These are phyloP conservation scores for Hippocampus guttulatus DNA, from an alignment of 2,113 vertebrate genomes.

Conservation along the genomic window DNA sequence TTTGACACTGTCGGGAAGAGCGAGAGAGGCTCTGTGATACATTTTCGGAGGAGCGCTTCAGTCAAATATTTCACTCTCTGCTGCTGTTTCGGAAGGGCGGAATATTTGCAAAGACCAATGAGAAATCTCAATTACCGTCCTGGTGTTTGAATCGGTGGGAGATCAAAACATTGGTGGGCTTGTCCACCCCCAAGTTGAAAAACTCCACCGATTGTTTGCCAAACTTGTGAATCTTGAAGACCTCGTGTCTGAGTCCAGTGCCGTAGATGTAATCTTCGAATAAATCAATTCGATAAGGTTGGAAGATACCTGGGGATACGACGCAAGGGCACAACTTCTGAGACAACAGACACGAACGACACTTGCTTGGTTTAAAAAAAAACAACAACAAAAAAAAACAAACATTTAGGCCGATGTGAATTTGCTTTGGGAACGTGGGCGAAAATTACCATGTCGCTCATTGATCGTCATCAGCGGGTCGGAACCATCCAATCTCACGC, in stretches of 20 bases:
- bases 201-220: conserved; percentile 81
- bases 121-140: conserved; percentile 71
- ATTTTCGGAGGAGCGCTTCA: not conserved
- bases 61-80: conserved; percentile 31
- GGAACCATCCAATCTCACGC: conserved; percentile 88
- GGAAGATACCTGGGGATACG: conserved; percentile 79
- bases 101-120: conserved; percentile 9
- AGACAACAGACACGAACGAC: not conserved
- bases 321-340: conserved; percentile 5
- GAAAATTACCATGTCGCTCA: conserved; percentile 82
- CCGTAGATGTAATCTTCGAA: conserved; percentile 98
- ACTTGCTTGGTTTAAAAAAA: conserved; percentile 16
- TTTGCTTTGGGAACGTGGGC: not conserved
- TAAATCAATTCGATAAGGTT: conserved; percentile 91
- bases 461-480: conserved; percentile 81
- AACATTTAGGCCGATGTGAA: not conserved
- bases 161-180: conserved; percentile 88
- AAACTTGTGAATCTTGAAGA: conserved; percentile 91
- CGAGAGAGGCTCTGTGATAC: conserved; percentile 6
- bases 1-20: conserved; percentile 78
- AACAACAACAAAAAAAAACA: conserved; percentile 12
- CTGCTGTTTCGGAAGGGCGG: conserved; percentile 13
- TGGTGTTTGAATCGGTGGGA: conserved; percentile 91
- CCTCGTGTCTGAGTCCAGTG: conserved; percentile 86
- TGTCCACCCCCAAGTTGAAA: conserved; percentile 80